phyloP scores from a whole-genome alignment of 2,888 invertebrate genomes.

The Empis stercorea region DNA sequence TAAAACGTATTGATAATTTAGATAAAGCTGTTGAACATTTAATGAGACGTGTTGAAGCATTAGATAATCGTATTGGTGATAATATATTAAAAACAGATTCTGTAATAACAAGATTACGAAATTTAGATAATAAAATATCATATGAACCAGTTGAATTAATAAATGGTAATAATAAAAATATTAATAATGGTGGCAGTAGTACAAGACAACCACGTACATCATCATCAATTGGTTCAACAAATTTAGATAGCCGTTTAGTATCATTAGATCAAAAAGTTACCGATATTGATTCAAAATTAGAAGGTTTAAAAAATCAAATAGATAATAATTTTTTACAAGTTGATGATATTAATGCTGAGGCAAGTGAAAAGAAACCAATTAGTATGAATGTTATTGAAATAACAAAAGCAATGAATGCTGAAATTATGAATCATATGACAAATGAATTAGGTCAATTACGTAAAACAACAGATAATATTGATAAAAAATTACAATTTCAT shows the following conservation, averaged over 20 bases:
- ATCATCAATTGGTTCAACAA: constrained; percentile 34
- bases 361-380: constrained; percentile 75
- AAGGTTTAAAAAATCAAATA: constrained; percentile 65
- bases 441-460: constrained; percentile 68
- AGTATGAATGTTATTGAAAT: constrained; percentile 73
- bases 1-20: constrained; percentile 75
- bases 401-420: constrained; percentile 68
- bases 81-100: constrained; percentile 76
- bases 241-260: constrained; percentile 51
- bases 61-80: constrained; percentile 69
- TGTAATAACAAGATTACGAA: constrained; percentile 62
- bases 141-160: constrained; percentile 40
- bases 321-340: constrained; percentile 68
- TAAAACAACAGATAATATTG: constrained; percentile 62
- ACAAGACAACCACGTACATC: constrained; percentile 20
- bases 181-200: too few relatives aligned
- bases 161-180: too few relatives aligned
- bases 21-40: constrained; percentile 80
- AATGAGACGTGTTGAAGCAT: constrained; percentile 69
- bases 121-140: constrained; percentile 62
- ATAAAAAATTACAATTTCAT: constrained; percentile 72
- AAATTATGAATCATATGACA: constrained; percentile 68
- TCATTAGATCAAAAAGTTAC: constrained; percentile 72
- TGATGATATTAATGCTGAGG: constrained; percentile 76
- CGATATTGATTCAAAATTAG: constrained; percentile 67